phyloP scores from a whole-genome alignment of 2,888 invertebrate genomes.

The Biston betularia region DNA sequence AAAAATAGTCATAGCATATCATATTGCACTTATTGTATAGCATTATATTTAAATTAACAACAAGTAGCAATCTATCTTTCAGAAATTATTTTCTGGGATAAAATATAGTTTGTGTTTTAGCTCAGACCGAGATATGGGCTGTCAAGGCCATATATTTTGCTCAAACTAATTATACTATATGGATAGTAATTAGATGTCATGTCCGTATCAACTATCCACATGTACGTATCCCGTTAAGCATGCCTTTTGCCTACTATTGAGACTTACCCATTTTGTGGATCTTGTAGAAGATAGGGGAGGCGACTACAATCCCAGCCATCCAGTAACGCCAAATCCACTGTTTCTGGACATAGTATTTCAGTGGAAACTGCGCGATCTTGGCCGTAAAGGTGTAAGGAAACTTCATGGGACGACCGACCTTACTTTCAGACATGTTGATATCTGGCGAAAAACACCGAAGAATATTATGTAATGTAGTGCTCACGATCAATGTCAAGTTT shows the following conservation, averaged over 20 bases:
- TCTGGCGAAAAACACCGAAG: constrained; percentile 53
- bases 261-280: constrained; percentile 90
- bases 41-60: neutral
- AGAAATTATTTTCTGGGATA: too few species aligned
- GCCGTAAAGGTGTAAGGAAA: constrained; percentile 94
- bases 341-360: constrained; percentile 89
- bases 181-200: too few species aligned
- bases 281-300: constrained; percentile 91
- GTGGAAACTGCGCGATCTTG: constrained; percentile 94
- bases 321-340: constrained; percentile 93
- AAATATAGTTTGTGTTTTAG: too few species aligned
- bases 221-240: too few species aligned
- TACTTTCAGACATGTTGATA: constrained; percentile 79
- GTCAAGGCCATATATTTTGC: too few species aligned
- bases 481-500: constrained; percentile 43
- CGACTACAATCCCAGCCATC: constrained; percentile 83
- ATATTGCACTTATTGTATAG: neutral
- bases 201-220: too few species aligned
- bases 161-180: too few species aligned
- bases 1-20: constrained; percentile 25
- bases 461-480: constrained; percentile 72
- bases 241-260: neutral
- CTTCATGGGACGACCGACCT: constrained; percentile 91
- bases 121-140: too few species aligned
- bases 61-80: too few species aligned